Base-by-base conservation (phyloP, 2,888 invertebrate species). In the Archips xylosteana region DNA sequence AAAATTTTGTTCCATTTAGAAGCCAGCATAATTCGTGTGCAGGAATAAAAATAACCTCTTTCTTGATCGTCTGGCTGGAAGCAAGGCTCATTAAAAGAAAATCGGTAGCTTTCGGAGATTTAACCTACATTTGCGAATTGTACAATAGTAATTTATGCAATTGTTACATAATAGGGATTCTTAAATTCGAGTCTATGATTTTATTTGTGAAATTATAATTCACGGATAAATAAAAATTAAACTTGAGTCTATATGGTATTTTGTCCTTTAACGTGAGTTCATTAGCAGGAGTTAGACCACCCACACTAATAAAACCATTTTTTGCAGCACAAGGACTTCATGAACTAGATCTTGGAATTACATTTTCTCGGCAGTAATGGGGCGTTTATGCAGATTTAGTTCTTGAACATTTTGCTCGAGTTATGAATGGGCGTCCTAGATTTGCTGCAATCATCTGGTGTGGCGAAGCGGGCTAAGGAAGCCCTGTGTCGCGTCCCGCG, bases 381-480 rank as follows among this genome's bases (percentile, higher is more conserved):
- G 83, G 82, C 88, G 86, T 90, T 92, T 91, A 92, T 91, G 91
- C 85, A 92, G 87, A 92, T 92, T 88, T 84, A 83, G 85, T 86
- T 87, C 80, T 85, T 80, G 84, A 87, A 87, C 87, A 82, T 88
- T 89, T 88, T 83, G 85, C 84, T 81, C 78, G 83, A 87, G 88
- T 89, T 91, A 88, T 91, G 91, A 92, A 92, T 89, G 87, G 87
- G 81, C 85, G 86, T 85, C 84, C 85, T 83, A 87, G 89, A 90
- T 89, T 87, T 85, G 79, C 86, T 86, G 86, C 87, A 91, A 90
- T 92, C 88, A 88, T 86, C 83, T 84, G 81, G 80, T 78, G 82
- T 80, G 81, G 77, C 76, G 79, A 77, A 79, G 83, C 79, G 79
- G 77, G 78, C 70, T 70, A 54, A 63, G 75, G 62, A 68, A 74